phyloP scores from a whole-genome alignment of 2,797 vertebrate genomes.

The Dromococcyx pavoninus region DNA sequence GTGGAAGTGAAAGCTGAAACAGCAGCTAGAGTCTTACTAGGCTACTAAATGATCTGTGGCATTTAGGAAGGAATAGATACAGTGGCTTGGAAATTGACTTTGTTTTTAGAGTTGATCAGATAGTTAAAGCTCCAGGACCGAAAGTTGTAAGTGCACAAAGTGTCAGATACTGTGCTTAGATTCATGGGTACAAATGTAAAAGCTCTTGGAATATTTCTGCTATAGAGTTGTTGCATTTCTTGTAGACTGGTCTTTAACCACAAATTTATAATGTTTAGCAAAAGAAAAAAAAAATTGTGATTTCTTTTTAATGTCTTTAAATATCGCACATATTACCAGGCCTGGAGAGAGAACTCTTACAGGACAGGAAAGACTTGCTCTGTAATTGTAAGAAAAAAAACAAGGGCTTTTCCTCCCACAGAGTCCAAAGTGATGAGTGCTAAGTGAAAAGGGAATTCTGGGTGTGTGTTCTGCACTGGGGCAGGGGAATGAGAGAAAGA shows the following conservation, averaged over 20 bases:
- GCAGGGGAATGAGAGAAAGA: background rate
- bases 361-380: background rate
- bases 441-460: background rate
- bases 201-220: background rate
- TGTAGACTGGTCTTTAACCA: background rate
- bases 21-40: background rate
- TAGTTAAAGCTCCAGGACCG: background rate
- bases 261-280: background rate
- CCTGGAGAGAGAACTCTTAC: background rate
- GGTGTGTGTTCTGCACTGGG: background rate
- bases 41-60: background rate
- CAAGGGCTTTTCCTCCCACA: background rate
- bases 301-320: background rate
- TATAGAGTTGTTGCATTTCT: background rate
- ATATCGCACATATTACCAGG: background rate
- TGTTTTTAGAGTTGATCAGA: background rate
- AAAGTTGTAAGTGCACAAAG: background rate
- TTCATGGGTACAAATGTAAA: background rate
- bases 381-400: background rate
- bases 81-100: background rate
- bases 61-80: background rate
- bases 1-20: background rate
- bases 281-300: background rate
- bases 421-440: background rate
- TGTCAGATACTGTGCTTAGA: background rate